Evolutionary conservation across 2,888 invertebrate species (phyloP), one percentile per base, ranked within the genome.

Genomic region (Sphaerophoria rueppellii): DNA sequence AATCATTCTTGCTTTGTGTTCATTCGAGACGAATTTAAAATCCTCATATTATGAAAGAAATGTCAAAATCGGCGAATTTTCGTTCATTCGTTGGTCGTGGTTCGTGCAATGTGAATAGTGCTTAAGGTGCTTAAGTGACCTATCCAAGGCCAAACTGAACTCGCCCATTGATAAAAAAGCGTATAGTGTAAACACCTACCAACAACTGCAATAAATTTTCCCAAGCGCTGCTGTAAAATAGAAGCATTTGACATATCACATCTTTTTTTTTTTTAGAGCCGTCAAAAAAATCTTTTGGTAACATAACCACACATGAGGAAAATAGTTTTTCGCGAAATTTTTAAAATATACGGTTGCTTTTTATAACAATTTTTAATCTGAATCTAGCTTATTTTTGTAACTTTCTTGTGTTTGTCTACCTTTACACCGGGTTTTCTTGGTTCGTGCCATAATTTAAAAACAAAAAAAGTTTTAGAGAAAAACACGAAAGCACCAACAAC

Each of bases 271-370:
- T 58, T 73, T 48, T 11, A 14, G 16, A 57, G 4, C 54, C 76
- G 81, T 81, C 76, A 76, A 81, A 85, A 77, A 85, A 85, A 73
- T 81, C 85, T 69, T 85, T 60, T n/a, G 52, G 52, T 37, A 77
- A 52, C 73, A 46, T 86, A 86, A 86, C 86, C 86, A 77, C 86
- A 86, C 86, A 86, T 86, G 86, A 54, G 16, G 71, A 70, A 77
- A 80, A 80, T 40, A 74, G 37, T 82, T 77, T 16, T 63, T 63
- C 76, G 57, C 70, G 54, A 54, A 80, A 54, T 73, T 85, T 32
- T 40, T 52, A 24, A 67, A 52, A 37, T 81, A 63, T 14, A 46
- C 72, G n/a, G 72, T 85, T 85, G 9, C 37, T 35, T 54, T 69
- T 14, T 0, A 14, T 63, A 9, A 11, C 43, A 43, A 11, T 43